Evolutionary conservation across 2,113 vertebrate genomes (phyloP), one percentile per base, ranked within the genome.

Genomic region (Amazona vittata): DNA sequence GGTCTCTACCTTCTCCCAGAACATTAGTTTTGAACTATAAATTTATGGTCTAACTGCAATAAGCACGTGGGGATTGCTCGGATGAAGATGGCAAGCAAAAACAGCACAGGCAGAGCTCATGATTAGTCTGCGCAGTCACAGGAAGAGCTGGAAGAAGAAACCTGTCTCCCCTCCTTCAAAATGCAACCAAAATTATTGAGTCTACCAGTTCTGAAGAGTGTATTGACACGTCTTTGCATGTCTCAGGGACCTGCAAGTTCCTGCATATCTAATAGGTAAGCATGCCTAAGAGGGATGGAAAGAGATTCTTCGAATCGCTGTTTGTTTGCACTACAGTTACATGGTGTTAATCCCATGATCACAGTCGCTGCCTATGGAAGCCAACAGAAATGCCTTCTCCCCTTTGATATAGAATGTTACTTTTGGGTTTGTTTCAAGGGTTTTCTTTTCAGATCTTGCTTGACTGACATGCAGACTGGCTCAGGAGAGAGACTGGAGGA

Each of bases 301-400:
- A 73, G 21, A 71, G 33, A 59, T 73, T 69, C 19, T 65, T 74
- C 44, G 13, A 65, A 60, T 62, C 26, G 25, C 39, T 55, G 50
- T 31, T 78, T 68, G 33, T 28, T 55, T 59, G 35, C 43, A 67
- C 3, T 44, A 6, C 60, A 71, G 26, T 29, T 47, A 31, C 0
- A 7, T 1, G 1, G 11, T 15, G n/a, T 46, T 68, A 86, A 83
- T 35, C 25, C 12, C 2, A 1, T 2, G n/a, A 52, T 14, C 0
- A 0, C 10, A 35, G 20, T 26, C 39, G 53, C 50, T 46, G 15
- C 37, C 7, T 9, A 5, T 5, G 19, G 37, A 86, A 93, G 37
- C 15, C 37, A 47, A 62, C 39, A 78, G 46, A 79, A 89, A 83
- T 12, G 37, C 25, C 33, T 55, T 83, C 33, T 57, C 6, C 15